Conservation (phyloP, 2,888 invertebrate genomes). For the Lasioglossum zephyrum region DNA sequence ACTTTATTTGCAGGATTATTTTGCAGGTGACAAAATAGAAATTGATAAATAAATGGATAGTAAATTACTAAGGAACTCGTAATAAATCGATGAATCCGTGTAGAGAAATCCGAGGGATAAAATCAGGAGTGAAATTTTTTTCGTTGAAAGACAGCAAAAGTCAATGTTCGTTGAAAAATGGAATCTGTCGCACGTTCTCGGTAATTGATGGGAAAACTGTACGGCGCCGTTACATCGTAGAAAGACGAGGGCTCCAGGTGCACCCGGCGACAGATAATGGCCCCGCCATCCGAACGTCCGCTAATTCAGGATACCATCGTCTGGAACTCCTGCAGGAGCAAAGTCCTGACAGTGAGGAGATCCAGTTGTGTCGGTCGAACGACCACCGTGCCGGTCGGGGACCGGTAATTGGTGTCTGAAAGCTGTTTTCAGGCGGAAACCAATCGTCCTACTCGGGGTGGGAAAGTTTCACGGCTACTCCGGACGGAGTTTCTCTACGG, state of each 20-base stretch:
- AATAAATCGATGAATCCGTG: too few species aligned
- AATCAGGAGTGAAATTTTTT: background rate
- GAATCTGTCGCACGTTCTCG: background rate
- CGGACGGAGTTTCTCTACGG: conserved; percentile 17
- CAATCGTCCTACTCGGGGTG: conserved; percentile 43
- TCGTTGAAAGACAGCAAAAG: background rate
- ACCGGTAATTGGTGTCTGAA: conserved; percentile 54
- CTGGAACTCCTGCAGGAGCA: conserved; percentile 4
- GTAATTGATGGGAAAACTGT: conserved; percentile 13
- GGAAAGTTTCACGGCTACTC: conserved; percentile 41
- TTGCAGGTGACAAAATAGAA: too few species aligned
- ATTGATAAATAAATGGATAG: too few species aligned
- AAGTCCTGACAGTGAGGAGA: conserved; percentile 49
- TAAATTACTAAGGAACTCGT: background rate
- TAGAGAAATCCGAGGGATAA: background rate
- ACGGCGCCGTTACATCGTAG: background rate
- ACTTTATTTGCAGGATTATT: too few species aligned
- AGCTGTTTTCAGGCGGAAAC: conserved; percentile 61
- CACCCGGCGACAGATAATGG: conserved; percentile 24
- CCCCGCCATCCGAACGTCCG: conserved; percentile 14
- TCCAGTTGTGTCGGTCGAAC: conserved; percentile 52
- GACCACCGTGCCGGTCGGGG: conserved; percentile 19
- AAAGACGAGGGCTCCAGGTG: conserved; percentile 29
- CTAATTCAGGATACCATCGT: conserved; percentile 37
- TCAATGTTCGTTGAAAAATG: background rate